phyloP scores from a whole-genome alignment of 2,888 invertebrate genomes.

The Xanthia togata region DNA sequence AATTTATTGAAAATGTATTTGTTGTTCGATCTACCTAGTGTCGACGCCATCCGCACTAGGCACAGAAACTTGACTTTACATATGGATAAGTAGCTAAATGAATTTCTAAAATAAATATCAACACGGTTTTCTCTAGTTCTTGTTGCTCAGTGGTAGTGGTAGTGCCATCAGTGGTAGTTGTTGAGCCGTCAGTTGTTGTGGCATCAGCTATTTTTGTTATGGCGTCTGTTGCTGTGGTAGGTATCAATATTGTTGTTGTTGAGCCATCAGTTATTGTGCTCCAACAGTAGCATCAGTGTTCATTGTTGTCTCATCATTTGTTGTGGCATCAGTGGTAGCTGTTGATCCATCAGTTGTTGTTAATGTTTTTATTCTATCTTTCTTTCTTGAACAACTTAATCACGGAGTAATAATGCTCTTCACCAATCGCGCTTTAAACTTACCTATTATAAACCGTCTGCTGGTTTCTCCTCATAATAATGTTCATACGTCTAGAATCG shows the following conservation, averaged over 20 bases:
- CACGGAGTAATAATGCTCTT: too few species aligned
- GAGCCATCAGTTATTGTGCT: too few species aligned
- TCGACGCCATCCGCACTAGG: neutral
- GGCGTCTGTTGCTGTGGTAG: too few species aligned
- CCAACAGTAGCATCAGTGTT: too few species aligned
- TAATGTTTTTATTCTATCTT: neutral
- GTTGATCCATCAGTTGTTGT: too few species aligned
- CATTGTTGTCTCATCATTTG: too few species aligned
- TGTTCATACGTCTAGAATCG: constrained; percentile 2
- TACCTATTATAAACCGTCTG: neutral
- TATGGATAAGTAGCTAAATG: neutral
- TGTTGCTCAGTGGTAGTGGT: too few species aligned
- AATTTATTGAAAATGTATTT: neutral
- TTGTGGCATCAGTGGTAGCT: too few species aligned
- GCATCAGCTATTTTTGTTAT: too few species aligned
- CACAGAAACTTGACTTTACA: neutral
- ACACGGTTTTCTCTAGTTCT: neutral
- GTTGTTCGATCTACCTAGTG: neutral
- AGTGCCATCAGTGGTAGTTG: too few species aligned
- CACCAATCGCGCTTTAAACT: neutral
- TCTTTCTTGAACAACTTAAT: neutral
- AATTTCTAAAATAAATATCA: neutral
- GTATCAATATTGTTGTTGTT: too few species aligned
- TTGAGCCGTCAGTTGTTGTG: too few species aligned
- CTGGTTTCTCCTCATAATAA: neutral